These are phyloP conservation scores for Rhinoderma darwinii DNA, from an alignment of 2,113 vertebrate species.

Conservation along the genomic window DNA sequence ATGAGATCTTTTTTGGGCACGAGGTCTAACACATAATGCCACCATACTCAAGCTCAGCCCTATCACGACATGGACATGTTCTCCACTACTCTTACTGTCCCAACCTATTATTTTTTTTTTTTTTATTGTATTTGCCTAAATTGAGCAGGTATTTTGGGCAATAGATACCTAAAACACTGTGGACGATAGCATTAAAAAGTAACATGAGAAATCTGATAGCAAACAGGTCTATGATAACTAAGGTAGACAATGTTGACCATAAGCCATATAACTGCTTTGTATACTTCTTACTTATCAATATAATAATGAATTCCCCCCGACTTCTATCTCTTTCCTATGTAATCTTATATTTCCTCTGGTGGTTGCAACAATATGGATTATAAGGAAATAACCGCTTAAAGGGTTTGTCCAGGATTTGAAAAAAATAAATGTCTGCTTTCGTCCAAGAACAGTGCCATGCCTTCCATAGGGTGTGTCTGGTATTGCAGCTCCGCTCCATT, in stretches of 20 bases:
- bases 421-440: neutral
- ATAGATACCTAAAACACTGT: slow-evolving; percentile 32
- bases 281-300: neutral
- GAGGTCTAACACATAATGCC: neutral
- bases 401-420: no score
- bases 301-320: neutral
- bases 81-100: neutral
- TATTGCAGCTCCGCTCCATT: neutral
- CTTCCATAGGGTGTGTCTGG: neutral
- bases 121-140: neutral
- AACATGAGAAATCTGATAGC: neutral
- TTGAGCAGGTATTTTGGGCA: neutral
- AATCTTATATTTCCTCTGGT: neutral
- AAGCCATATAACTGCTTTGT: slow-evolving; percentile 43
- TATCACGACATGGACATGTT: neutral
- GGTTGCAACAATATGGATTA: neutral
- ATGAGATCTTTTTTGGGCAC: neutral
- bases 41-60: neutral
- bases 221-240: slow-evolving; percentile 3
- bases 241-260: slow-evolving; percentile 1
- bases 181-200: neutral
- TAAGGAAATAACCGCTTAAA: neutral
- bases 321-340: neutral
- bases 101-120: neutral
- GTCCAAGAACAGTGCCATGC: neutral